Percentiles rank a stretch among this genome's conserved stretches.
phyloP scores from a whole-genome alignment of 2,113 vertebrate species.

The Struthio camelus region DNA sequence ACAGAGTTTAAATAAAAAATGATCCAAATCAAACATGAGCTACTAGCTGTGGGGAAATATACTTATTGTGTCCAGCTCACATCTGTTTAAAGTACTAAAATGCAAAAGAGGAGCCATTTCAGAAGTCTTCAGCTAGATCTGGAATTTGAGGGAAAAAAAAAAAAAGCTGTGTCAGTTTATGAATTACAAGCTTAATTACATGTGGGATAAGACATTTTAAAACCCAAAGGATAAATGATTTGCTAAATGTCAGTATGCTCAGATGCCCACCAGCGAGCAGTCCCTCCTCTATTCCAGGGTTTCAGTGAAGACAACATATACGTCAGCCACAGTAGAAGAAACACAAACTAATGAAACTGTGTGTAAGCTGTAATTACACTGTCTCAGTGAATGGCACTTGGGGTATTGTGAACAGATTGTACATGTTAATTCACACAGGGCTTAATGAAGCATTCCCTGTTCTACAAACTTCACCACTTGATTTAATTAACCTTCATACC shows the following conservation, averaged over 20 bases:
- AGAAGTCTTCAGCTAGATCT: not conserved
- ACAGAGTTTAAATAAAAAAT: not conserved
- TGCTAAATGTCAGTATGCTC: conserved; percentile 59
- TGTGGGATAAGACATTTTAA: conserved; percentile 36
- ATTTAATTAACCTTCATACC: conserved; percentile 71
- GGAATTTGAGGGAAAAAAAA: not conserved
- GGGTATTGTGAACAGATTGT: conserved; percentile 56
- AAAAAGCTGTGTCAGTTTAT: not conserved
- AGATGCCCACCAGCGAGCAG: conserved; percentile 66
- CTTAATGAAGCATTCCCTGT: conserved; percentile 75
- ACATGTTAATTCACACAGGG: conserved; percentile 59
- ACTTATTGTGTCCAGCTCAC: not conserved
- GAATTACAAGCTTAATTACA: conserved; percentile 67
- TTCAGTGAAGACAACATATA: conserved; percentile 58
- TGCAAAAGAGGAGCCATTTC: not conserved
- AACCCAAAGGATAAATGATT: conserved; percentile 56
- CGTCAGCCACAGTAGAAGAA: conserved; percentile 64
- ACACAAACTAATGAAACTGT: conserved; percentile 58
- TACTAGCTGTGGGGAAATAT: not conserved
- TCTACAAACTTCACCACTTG: conserved; percentile 68
- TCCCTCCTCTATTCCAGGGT: conserved; percentile 23
- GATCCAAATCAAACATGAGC: not conserved
- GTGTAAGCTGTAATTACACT: conserved; percentile 73
- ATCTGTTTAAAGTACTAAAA: not conserved
- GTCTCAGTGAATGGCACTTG: conserved; percentile 44